These are phyloP conservation scores for Graphium colonna DNA, from an alignment of 2,888 invertebrate species.

Conservation along the genomic window DNA sequence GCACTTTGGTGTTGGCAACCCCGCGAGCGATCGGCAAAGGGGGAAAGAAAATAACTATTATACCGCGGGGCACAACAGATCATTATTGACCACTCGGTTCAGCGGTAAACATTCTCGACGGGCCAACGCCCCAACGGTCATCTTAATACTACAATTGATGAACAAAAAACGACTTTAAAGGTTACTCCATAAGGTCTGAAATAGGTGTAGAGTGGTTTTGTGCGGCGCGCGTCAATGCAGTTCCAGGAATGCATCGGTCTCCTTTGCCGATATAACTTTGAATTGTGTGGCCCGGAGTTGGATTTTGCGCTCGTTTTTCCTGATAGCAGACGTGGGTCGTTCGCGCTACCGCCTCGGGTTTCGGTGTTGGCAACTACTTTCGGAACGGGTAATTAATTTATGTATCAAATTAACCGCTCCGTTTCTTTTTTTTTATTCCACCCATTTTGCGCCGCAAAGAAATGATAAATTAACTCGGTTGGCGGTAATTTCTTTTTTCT, in stretches of 20 bases:
- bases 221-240: conserved; percentile 64
- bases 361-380: conserved; percentile 18
- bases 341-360: too few relatives aligned
- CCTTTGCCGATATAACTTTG: conserved; percentile 68
- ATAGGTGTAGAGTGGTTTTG: conserved; percentile 15
- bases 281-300: conserved; percentile 51
- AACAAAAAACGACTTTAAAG: too few relatives aligned
- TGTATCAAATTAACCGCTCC: conserved; percentile 19
- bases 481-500: neutral
- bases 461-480: conserved; percentile 14
- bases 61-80: conserved; percentile 67
- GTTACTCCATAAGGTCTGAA: conserved; percentile 36
- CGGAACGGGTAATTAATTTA: conserved; percentile 23
- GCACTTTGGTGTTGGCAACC: neutral
- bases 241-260: conserved; percentile 74
- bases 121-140: conserved; percentile 72
- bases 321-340: conserved; percentile 27
- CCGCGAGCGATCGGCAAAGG: neutral
- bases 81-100: conserved; percentile 77
- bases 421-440: conserved; percentile 1
- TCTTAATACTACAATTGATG: too few relatives aligned
- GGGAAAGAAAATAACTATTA: conserved; percentile 51
- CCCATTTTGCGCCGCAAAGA: conserved; percentile 1
- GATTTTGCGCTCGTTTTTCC: conserved; percentile 55
- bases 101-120: conserved; percentile 73